Percentiles rank a stretch among this genome's conserved stretches.
These are phyloP conservation scores for Thripadectes ignobilis DNA, from an alignment of 2,797 vertebrate species.

Conservation along the genomic window DNA sequence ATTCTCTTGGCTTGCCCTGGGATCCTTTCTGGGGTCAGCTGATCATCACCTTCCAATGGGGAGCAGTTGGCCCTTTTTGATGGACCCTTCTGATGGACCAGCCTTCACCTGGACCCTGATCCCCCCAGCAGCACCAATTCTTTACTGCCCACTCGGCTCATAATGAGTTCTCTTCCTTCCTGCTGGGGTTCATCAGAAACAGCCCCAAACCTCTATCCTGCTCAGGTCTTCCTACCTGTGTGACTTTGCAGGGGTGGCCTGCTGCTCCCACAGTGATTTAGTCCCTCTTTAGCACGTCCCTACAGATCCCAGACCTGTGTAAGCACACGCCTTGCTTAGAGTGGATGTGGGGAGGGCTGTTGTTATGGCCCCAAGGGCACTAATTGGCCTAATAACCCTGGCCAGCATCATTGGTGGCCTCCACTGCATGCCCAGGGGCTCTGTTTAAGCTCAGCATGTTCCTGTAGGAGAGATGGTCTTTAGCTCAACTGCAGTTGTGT, in stretches of 20 bases:
- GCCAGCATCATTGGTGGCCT: neutral
- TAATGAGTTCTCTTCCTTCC: neutral
- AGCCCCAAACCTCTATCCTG: neutral
- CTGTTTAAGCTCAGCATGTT: neutral
- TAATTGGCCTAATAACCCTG: neutral
- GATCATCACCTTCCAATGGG: neutral
- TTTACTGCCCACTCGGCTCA: neutral
- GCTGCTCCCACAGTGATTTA: neutral
- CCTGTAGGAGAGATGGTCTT: rapidly evolving
- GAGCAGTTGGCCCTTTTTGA: neutral
- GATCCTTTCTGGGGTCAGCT: neutral
- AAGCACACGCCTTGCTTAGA: neutral
- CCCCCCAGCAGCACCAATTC: neutral
- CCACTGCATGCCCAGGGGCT: rapidly evolving
- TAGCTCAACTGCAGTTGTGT: rapidly evolving
- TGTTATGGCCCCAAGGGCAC: neutral
- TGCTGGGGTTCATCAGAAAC: neutral
- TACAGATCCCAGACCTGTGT: neutral
- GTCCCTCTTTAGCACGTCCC: too few species aligned
- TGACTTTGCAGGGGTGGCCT: neutral
- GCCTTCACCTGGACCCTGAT: neutral
- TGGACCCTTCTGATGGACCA: neutral
- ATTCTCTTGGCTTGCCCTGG: neutral
- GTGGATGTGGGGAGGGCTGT: neutral
- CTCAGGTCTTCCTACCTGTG: neutral